Base-by-base conservation (phyloP, 1,140 invertebrate species). In the Drosophila chauvacae region DNA sequence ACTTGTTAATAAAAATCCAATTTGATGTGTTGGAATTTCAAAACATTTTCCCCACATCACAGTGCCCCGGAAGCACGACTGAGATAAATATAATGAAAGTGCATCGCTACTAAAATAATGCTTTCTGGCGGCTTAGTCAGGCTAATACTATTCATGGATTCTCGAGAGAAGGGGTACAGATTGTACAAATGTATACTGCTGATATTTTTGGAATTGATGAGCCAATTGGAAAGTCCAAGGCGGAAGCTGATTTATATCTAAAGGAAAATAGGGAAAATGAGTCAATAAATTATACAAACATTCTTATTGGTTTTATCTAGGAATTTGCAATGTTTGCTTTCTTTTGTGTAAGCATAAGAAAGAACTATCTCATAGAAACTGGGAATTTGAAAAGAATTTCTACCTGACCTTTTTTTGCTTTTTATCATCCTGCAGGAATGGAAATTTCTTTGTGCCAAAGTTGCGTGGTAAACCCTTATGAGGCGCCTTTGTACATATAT, bases 1-100 rank as follows among this genome's bases (percentile, higher is more conserved):
- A 33, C 58, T 60, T 60, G 58, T 60, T 60, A 60, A 60, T 60
- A 55, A 60, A 60, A 60, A 60, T 60, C 45, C 58, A 60, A 60
- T 60, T 53, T 23, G 28, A 53, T 53, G n/a, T n/a, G 44, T 33
- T 33, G 26, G 23, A 60, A 60, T 53, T 60, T 33, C 28, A 33
- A 51, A 60, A 55, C 30, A 20, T 33, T 60, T 51, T 23, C 48
- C 14, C 26, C 18, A 41, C 16, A 9, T 41, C 37, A 26, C 41
- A 41, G 37, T 41, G 35, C 7, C 55, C 33, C 44, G 45, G 58
- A 60, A 60, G 45, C 53, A 55, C 2, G 14, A 37, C 33, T 51
- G 18, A 20, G 9, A 16, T 50, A 51, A 33, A 55, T 55, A 55
- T 37, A 51, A 7, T 55, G 16, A 60, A 33, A 60, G 28, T 23